Base-by-base conservation (phyloP, 2,113 vertebrate genomes). In the Oxyruncus cristatus region DNA sequence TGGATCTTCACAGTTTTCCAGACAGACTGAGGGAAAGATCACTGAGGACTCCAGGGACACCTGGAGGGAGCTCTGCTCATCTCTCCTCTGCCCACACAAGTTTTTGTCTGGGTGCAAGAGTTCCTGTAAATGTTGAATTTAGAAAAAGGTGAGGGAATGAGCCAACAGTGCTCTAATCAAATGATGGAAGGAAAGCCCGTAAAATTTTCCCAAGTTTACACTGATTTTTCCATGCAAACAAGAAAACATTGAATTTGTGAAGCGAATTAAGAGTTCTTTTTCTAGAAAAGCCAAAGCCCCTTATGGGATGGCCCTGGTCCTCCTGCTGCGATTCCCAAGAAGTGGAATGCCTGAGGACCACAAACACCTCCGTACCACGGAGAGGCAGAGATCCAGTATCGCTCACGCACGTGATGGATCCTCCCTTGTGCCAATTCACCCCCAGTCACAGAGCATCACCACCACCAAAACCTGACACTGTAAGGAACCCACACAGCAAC, bases 331-430 rank as follows among this genome's bases (percentile, higher is more conserved):
- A 11, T 12, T 52, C 53, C 52, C 74, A n/a, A 66, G 28, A 5
- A 76, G 13, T 0, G 1, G 20, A 50, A 56, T 32, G 42, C 32
- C 47, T 1, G 0, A 75, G 72, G 63, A 52, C 15, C 14, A 10
- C 32, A 50, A 12, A 26, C n/a, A 27, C 15, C 71, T 59, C 4
- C 1, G 6, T 1, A 7, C 11, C 35, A 21, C 0, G 1, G 27
- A 30, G 39, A 46, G 12, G 41, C 71, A 53, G 46, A 67, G 46
- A 4, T 3, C 33, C 58, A 8, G 19, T 6, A 13, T 3, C n/a
- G 26, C 42, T 39, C 67, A 19, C 0, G 12, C 0, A 9, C 1
- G 18, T 6, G 24, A 71, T 63, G 37, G 49, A 82, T 71, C 53
- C 42, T 27, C 32, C 26, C 28, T 78, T 37, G 42, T n/a, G 26